Base-by-base conservation (phyloP, 2,888 invertebrate genomes). In the Acanthococcus lagerstroemiae region DNA sequence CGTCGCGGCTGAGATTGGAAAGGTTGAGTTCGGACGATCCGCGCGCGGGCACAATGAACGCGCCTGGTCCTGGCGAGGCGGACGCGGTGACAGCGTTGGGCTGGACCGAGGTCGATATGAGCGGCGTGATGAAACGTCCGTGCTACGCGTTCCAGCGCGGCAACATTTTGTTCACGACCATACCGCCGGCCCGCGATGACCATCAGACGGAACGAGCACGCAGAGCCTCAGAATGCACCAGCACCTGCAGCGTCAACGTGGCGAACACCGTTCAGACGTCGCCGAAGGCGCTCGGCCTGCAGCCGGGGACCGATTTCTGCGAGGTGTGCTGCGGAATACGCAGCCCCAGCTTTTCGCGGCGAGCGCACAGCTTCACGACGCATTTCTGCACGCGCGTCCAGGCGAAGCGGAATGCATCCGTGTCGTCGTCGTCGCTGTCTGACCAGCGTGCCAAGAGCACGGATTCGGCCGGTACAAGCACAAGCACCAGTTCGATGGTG, bases 81-180 rank as follows among this genome's bases (percentile, higher is more conserved):
- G n/a, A n/a, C n/a, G n/a, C n/a, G n/a, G n/a, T n/a, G n/a, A n/a
- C n/a, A n/a, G n/a, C n/a, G n/a, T n/a, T n/a, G n/a, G 22, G 30
- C 30, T 63, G 63, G 63, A 44, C 48, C 22, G 54, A 63, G 25
- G 22, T 30, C 22, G 37, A 52, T 37, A 3, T 44, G 22, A 30
- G 37, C 26, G 45, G 55, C 24, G 46, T 52, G 12, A 24, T 45
- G 19, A 55, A 65, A 3, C 66, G 61, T 45, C 63, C 67, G 9
- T 52, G 45, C 25, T 78, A 77, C 68, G 79, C 77, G 3, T 81
- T 80, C 70, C 80, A 79, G 70, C 74, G 78, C 24, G 81, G 82
- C 4, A 80, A 81, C 72, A 76, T 82, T 68, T 69, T 78, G 3
- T 81, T 82, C 70, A 81, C 80, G 0, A 80, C 81, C 1, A 55